These are phyloP conservation scores for Platysteira castanea DNA, from an alignment of 2,113 vertebrate species.

Conservation along the genomic window DNA sequence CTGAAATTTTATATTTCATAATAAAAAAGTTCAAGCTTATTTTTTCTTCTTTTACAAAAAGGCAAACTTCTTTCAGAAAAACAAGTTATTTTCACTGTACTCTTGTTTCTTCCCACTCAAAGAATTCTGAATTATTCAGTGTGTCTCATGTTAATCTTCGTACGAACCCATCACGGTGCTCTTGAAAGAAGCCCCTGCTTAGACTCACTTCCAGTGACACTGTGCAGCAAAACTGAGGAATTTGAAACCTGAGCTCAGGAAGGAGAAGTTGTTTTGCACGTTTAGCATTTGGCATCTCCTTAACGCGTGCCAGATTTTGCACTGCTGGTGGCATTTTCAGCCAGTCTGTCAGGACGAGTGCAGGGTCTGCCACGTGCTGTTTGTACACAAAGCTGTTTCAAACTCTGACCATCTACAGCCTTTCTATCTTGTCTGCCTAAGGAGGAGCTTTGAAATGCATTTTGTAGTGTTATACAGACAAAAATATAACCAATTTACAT, in stretches of 20 bases:
- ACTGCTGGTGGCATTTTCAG: neutral
- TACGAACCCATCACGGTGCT: neutral
- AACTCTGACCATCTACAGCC: neutral
- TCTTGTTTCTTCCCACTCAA: neutral
- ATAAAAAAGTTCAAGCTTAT: neutral
- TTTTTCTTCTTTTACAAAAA: neutral
- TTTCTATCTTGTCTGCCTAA: neutral
- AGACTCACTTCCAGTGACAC: neutral
- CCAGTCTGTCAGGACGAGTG: neutral
- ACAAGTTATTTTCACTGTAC: neutral
- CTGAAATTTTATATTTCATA: neutral
- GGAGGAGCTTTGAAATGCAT: neutral
- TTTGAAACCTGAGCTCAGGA: neutral
- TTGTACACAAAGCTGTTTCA: neutral
- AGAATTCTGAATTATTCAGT: constrained; percentile 40
- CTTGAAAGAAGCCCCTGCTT: neutral
- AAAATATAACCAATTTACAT: neutral
- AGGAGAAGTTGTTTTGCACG: neutral
- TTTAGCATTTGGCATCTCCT: neutral
- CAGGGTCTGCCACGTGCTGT: neutral
- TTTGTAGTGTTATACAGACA: neutral
- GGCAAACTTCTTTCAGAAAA: neutral
- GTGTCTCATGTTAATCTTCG: neutral
- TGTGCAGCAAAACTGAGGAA: neutral
- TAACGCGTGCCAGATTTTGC: neutral